Base-by-base conservation (phyloP, 2,888 invertebrate genomes). In the Dryocosmus kuriphilus region DNA sequence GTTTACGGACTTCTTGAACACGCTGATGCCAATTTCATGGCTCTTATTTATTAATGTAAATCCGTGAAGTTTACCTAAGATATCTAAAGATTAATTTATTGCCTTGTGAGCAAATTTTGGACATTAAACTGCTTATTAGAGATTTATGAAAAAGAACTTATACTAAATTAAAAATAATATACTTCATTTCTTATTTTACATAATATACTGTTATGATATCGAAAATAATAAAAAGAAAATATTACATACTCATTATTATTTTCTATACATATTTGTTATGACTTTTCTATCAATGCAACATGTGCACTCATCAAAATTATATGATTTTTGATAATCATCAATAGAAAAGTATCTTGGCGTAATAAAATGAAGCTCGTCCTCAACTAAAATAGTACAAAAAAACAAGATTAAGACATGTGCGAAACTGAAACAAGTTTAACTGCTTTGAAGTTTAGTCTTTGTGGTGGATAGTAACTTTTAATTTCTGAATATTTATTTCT, bases 1-100 rank as follows among this genome's bases (percentile, higher is more conserved):
- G 71, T 71, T 22, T 51, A 19, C 19, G 46, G 14, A 71, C 71
- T 71, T n/a, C 16, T 16, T n/a, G 71, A 55, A 71, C 71, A 71
- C 71, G 32, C n/a, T 71, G 71, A 51, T 65, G 71, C 51, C 71
- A 51, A 71, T 46, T 46, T 32, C 9, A 46, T 30, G 51, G 51
- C 71, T 11, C 14, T 71, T 32, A 32, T 51, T 67, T 41, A 7
- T 19, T n/a, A 71, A 71, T 30, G 32, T 2, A 30, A 71, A 27
- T 41, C 24, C 14, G 19, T 46, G 30, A 46, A 19, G 16, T 67
- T 38, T 27, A 27, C 24, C 7, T 67, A 38, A 65, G 27, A 16
- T 67, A 30, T 14, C 51, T 71, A 16, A 27, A 32, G 14, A 4
- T 67, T 67, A 19, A 67, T 41, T 41, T 71, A 30, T 55, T 30